phyloP scores from a whole-genome alignment of 1,140 invertebrate species.

The Phymorhynchus buccinoides region DNA sequence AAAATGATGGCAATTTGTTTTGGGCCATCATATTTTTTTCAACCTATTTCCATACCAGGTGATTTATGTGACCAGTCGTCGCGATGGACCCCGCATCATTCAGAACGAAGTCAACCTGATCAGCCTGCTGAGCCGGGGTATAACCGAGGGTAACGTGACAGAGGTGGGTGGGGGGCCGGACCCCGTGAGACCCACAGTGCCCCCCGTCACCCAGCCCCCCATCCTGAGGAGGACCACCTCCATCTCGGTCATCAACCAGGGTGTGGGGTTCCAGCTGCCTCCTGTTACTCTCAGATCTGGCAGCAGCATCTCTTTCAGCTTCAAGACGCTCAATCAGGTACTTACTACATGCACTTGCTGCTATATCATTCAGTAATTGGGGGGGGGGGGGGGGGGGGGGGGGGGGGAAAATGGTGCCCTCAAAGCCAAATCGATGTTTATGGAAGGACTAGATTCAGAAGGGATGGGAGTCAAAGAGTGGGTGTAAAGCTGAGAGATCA shows the following conservation, averaged over 20 bases:
- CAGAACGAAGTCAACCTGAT: conserved; percentile 39
- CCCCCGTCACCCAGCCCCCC: not conserved
- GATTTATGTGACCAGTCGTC: conserved; percentile 6
- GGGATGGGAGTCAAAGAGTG: too few species aligned
- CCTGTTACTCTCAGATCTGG: conserved; percentile 27
- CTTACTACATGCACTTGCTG: too few species aligned
- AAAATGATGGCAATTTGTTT: too few species aligned
- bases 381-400: conserved; percentile 14
- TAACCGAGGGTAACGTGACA: not conserved
- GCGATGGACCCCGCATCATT: not conserved
- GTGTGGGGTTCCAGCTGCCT: not conserved
- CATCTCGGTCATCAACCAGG: conserved; percentile 26
- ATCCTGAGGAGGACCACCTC: conserved; percentile 3
- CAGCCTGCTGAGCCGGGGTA: not conserved
- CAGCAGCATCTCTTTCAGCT: conserved; percentile 50
- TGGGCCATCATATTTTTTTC: too few species aligned
- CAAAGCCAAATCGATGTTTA: too few species aligned
- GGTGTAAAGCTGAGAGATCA: too few species aligned
- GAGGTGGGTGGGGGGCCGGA: not conserved
- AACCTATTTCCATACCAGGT: conserved; percentile 27
- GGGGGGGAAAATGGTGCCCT: too few species aligned
- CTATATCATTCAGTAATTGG: too few species aligned
- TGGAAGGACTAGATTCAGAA: too few species aligned
- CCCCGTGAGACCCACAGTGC: not conserved
- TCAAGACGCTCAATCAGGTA: conserved; percentile 78